Evolutionary conservation across 92 coral and sea anemone species (phyloP).

Genomic region (Parazoanthus darwini): DNA sequence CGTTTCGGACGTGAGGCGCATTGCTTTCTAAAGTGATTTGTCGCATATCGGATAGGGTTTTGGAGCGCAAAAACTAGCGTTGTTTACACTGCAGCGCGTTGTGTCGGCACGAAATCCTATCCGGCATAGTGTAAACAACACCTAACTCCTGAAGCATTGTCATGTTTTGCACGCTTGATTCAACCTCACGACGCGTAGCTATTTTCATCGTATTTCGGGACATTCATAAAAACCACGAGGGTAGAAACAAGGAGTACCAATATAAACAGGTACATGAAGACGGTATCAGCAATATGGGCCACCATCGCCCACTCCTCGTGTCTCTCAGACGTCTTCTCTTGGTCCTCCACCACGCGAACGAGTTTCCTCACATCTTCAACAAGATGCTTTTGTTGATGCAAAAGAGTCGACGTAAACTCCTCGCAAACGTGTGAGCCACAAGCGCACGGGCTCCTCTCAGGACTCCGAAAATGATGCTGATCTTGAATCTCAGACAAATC

Average conservation of each 20-base stretch:
- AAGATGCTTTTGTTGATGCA: conserved; percentile 83
- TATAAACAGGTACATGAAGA: conserved; percentile 76
- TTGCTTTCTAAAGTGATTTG: too few relatives aligned
- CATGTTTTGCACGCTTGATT: not conserved
- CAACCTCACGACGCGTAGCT: not conserved
- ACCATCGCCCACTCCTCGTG: conserved; percentile 92
- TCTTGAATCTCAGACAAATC: not conserved
- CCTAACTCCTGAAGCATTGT: not conserved
- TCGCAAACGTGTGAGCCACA: conserved; percentile 15
- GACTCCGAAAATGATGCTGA: not conserved
- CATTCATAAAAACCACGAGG: conserved; percentile 58
- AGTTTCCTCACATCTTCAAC: conserved; percentile 78
- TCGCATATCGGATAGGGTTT: too few relatives aligned
- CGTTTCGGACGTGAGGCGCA: too few relatives aligned
- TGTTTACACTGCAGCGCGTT: too few relatives aligned
- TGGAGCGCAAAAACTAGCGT: too few relatives aligned
- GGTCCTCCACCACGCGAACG: conserved; percentile 74
- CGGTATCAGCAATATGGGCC: conserved; percentile 84
- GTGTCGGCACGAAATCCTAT: too few relatives aligned
- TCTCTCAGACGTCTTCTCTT: conserved; percentile 69
- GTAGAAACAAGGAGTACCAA: conserved; percentile 62
- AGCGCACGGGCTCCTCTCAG: not conserved
- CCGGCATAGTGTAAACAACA: too few relatives aligned
- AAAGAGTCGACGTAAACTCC: not conserved
- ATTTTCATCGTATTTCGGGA: conserved; percentile 45